Percentiles rank a stretch among this genome's conserved stretches.
Evolutionary conservation across 2,888 invertebrate genomes (phyloP).

Genomic region (Arenicola marina): DNA sequence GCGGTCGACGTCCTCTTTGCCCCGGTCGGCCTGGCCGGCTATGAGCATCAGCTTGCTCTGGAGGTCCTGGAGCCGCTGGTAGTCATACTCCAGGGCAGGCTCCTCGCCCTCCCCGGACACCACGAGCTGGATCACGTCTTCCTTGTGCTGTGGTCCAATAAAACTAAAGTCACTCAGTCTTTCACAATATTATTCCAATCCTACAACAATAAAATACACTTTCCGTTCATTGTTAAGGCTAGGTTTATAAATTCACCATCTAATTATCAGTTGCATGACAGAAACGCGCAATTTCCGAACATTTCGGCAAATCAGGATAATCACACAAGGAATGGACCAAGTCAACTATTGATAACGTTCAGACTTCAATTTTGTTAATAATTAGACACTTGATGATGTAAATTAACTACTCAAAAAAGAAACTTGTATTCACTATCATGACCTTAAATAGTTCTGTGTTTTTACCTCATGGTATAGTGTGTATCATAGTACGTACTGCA

Average conservation of each 20-base stretch:
- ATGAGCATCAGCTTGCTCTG: constrained; percentile 55
- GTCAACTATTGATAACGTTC: too few species aligned
- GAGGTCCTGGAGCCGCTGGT: constrained; percentile 44
- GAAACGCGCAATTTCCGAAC: too few species aligned
- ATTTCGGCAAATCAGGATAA: too few species aligned
- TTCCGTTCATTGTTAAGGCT: too few species aligned
- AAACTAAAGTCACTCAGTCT: neutral
- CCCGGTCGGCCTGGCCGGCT: constrained; percentile 50
- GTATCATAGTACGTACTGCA: too few species aligned
- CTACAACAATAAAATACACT: neutral
- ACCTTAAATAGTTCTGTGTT: too few species aligned
- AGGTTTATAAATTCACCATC: neutral
- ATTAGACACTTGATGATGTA: too few species aligned
- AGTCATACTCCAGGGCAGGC: constrained; percentile 28
- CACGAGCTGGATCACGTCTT: constrained; percentile 35
- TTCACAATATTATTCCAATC: neutral
- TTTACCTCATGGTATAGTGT: too few species aligned
- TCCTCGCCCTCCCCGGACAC: constrained; percentile 30
- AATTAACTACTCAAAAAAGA: too few species aligned
- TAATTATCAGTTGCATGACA: neutral
- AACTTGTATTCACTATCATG: too few species aligned
- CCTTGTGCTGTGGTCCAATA: constrained; percentile 23
- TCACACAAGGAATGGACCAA: too few species aligned
- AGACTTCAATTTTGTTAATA: too few species aligned
- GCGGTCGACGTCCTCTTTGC: constrained; percentile 43